These are phyloP conservation scores for Araneus ventricosus DNA, from an alignment of 1,140 invertebrate species.

Conservation along the genomic window DNA sequence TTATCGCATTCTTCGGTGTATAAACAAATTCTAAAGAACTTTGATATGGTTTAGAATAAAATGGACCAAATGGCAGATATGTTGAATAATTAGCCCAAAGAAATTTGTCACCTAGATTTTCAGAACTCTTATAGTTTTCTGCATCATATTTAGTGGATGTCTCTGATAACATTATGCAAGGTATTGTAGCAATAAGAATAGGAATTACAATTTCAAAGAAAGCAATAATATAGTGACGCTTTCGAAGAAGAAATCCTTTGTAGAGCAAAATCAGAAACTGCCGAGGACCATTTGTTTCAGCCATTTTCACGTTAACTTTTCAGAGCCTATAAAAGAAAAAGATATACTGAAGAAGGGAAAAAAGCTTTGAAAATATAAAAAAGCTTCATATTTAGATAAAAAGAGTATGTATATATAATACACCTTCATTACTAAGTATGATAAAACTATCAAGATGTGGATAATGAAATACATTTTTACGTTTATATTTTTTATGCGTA, in stretches of 20 bases:
- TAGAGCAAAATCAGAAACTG: conserved; percentile 80
- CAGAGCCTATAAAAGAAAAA: background rate
- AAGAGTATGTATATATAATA: background rate
- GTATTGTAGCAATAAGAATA: conserved; percentile 54
- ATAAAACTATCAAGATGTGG: background rate
- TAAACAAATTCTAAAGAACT: conserved; percentile 3
- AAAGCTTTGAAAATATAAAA: too few relatives aligned
- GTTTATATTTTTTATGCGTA: too few relatives aligned
- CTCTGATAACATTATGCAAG: conserved; percentile 52
- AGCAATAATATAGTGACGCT: conserved; percentile 76
- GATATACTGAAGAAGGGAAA: background rate
- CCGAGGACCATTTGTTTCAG: conserved; percentile 77
- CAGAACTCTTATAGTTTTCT: too few relatives aligned
- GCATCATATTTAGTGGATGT: too few relatives aligned
- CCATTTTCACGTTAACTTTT: conserved; percentile 10
- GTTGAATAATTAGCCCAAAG: background rate
- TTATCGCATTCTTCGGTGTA: background rate
- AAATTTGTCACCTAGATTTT: too few relatives aligned
- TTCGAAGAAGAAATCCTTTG: conserved; percentile 74
- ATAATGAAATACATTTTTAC: too few relatives aligned
- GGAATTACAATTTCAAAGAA: conserved; percentile 79
- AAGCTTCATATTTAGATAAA: background rate
- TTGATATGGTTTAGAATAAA: background rate
- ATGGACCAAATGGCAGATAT: conserved; percentile 31
- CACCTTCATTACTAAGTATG: background rate